Evolutionary conservation across 2,888 invertebrate species (phyloP), one percentile per base, ranked within the genome.

Genomic region (Chorisops tibialis): DNA sequence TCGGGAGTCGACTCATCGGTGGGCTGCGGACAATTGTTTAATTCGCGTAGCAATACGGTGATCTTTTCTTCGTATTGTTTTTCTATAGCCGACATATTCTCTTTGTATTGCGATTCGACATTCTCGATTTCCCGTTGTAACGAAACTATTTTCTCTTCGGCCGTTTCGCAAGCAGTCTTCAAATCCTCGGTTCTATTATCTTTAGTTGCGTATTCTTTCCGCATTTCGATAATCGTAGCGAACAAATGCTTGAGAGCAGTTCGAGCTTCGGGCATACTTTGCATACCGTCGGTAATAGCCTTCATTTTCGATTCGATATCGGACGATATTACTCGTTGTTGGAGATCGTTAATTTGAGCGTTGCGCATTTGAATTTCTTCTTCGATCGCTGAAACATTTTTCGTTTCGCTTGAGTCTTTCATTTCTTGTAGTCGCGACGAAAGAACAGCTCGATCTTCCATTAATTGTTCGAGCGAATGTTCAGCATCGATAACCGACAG

Each of bases 251-350:
- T 87, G 1, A 91, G 73, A 0, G 88, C 88, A 22, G 81, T 82
- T 72, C 91, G 91, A 0, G 90, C 89, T 72, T 94, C 93, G 0
- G 81, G 79, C 84, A 93, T 85, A 0, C 87, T 85, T 66, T 87
- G 88, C 1, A 93, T 81, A 62, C 82, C 83, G 65, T 91, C 89
- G 81, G 86, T 88, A 63, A 88, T 82, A 0, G 83, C 81, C 68
- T 86, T 86, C 0, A 83, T 79, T 72, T 87, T 88, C 68, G 82
- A 83, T 68, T 91, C 90, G 83, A 79, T 68, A 71, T 92, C 88
- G 19, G 87, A 87, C 64, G 89, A 87, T n/a, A 89, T 75, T 49
- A 93, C 84, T 75, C 92, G 89, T 74, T 90, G 89, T 68, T 91
- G 89, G 35, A 93, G 73, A 67, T 92, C 89, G 3, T 85, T 82